A percentile compares a stretch with the other conserved stretches of the same genome.
Conservation (phyloP, 2,888 invertebrate genomes). For the Entomobrya multifasciata region DNA sequence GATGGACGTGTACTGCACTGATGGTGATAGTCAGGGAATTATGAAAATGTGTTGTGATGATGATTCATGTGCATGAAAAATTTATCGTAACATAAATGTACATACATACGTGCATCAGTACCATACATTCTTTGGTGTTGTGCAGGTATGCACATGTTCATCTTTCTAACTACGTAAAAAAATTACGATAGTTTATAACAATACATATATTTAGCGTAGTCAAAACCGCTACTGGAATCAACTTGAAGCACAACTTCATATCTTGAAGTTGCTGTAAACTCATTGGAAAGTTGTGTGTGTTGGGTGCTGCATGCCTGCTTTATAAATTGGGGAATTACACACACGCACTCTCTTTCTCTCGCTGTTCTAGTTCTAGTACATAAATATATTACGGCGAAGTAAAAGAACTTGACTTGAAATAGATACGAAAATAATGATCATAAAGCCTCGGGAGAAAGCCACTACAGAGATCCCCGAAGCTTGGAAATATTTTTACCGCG, state of each 20-base stretch:
- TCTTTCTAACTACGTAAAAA: too few relatives aligned
- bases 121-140: too few relatives aligned
- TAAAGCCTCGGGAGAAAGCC: slow-evolving; percentile 55
- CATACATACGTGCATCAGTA: neutral
- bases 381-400: slow-evolving; percentile 11
- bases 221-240: too few relatives aligned
- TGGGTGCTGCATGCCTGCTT: neutral
- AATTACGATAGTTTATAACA: too few relatives aligned
- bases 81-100: neutral
- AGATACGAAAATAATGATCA: slow-evolving; percentile 48
- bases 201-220: too few relatives aligned
- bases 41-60: slow-evolving; percentile 13
- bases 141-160: too few relatives aligned
- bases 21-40: slow-evolving; percentile 15
- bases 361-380: neutral
- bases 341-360: neutral
- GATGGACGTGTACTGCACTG: neutral
- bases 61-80: slow-evolving; percentile 41
- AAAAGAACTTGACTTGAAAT: slow-evolving; percentile 30
- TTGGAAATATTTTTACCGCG: slow-evolving; percentile 7
- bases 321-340: neutral
- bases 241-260: too few relatives aligned
- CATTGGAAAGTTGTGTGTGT: neutral
- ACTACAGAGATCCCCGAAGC: slow-evolving; percentile 27
- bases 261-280: neutral